Conservation (phyloP, 30 jellyfish, hydroid and myxozoan species). For the Catostylus mosaicus region DNA sequence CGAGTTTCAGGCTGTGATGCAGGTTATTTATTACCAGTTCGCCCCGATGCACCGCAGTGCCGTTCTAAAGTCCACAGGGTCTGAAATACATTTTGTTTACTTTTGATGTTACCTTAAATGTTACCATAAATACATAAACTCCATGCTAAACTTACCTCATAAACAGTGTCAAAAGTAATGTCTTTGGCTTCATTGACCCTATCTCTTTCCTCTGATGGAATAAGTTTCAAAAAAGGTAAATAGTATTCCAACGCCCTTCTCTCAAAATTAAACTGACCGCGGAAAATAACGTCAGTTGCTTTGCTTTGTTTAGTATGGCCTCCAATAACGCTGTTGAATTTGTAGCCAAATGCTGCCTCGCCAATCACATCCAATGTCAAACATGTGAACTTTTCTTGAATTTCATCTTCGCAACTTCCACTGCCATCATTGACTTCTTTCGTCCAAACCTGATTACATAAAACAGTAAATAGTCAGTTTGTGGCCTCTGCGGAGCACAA, state of each 20-base stretch:
- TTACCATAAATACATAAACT: no score
- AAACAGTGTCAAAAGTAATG: background rate
- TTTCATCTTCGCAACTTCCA: constrained; percentile 6
- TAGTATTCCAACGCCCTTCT: constrained; percentile 19
- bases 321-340: constrained; percentile 6
- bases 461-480: no score
- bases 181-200: constrained; percentile 13
- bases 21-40: no score
- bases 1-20: no score
- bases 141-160: no score
- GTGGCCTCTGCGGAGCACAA: no score
- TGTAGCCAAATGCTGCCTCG: constrained; percentile 42
- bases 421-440: background rate
- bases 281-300: constrained; percentile 36
- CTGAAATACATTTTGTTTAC: no score
- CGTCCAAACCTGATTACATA: constrained; percentile 19
- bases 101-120: no score
- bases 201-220: constrained; percentile 23
- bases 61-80: no score
- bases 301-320: constrained; percentile 34
- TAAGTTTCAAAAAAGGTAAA: constrained; percentile 18
- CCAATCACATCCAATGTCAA: constrained; percentile 56
- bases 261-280: constrained; percentile 2
- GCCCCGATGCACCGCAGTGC: no score
- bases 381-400: constrained; percentile 27